Evolutionary conservation across 1,140 invertebrate species (phyloP).

Genomic region (Nebria ingens): DNA sequence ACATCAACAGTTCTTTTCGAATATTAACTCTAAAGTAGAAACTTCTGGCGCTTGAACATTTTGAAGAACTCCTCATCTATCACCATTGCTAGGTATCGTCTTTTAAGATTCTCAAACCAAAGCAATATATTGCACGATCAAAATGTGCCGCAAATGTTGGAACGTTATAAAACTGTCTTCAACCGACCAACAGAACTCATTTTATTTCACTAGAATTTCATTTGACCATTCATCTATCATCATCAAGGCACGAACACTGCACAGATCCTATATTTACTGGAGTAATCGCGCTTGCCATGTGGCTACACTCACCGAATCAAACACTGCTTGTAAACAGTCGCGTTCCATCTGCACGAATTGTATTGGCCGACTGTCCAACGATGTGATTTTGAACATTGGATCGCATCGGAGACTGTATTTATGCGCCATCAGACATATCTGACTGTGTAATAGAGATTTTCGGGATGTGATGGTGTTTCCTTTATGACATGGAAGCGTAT

Average conservation of each 20-base stretch:
- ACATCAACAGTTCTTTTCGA: too few species aligned
- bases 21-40: too few species aligned
- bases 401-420: background rate
- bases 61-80: too few species aligned
- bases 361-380: slow-evolving; percentile 14
- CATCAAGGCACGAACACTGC: slow-evolving; percentile 12
- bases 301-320: slow-evolving; percentile 13
- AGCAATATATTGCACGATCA: background rate
- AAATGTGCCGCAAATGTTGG: background rate
- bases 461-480: background rate
- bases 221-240: slow-evolving; percentile 20
- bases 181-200: background rate
- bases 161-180: slow-evolving; percentile 1
- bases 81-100: too few species aligned
- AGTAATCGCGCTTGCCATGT: slow-evolving; percentile 19
- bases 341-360: slow-evolving; percentile 10
- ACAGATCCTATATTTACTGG: slow-evolving; percentile 20
- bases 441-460: background rate
- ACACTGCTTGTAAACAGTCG: slow-evolving; percentile 6
- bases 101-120: too few species aligned
- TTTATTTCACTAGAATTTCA: slow-evolving; percentile 7
- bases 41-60: too few species aligned
- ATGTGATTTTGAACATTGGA: slow-evolving; percentile 16
- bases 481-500: too few species aligned
- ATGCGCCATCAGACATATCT: background rate